Conservation (phyloP, 2,113 vertebrate species). For the Hippopotamus amphibius region DNA sequence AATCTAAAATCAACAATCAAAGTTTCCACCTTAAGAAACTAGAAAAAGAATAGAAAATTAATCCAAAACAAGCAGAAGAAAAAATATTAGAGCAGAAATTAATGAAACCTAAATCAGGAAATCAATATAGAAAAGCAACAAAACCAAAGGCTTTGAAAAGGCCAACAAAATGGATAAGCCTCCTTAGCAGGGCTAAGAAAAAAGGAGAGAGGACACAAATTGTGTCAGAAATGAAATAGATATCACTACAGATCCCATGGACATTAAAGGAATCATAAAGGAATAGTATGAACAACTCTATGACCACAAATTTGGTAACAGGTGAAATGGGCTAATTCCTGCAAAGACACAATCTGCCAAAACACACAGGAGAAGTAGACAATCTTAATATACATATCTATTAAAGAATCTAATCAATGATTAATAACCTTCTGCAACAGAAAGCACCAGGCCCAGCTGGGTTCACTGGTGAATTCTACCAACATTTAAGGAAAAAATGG, state of each 20-base stretch:
- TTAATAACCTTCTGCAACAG: background rate
- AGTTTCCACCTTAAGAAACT: background rate
- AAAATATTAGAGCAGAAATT: background rate
- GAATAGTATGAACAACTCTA: background rate
- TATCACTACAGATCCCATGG: background rate
- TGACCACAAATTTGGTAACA: background rate
- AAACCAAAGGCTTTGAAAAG: constrained; percentile 14
- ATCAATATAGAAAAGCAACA: background rate
- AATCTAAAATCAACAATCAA: background rate
- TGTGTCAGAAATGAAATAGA: background rate
- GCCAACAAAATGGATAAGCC: background rate
- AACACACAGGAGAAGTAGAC: background rate
- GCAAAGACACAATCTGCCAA: background rate
- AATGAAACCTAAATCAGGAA: background rate
- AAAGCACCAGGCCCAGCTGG: background rate
- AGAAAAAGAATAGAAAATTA: background rate
- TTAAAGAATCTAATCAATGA: background rate
- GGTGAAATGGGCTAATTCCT: background rate
- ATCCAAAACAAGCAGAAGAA: background rate
- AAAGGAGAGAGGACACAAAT: background rate
- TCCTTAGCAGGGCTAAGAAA: background rate
- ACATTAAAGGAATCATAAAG: background rate
- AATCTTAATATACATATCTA: background rate
- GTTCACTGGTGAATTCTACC: background rate
- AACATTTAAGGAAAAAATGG: background rate